These are phyloP conservation scores for Strigamia crassipes DNA, from an alignment of 2,888 invertebrate genomes.

Conservation along the genomic window DNA sequence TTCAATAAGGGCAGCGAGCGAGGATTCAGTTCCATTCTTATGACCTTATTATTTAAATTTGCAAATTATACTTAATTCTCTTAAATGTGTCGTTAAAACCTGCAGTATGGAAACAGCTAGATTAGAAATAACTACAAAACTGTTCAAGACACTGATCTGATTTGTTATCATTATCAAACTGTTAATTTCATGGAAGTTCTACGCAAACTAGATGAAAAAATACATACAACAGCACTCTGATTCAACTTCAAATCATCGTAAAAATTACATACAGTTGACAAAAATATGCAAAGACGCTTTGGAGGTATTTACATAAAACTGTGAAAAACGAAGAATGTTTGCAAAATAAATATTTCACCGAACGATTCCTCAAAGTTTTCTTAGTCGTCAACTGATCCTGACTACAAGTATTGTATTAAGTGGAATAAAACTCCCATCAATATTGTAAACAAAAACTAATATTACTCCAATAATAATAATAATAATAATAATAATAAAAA, in stretches of 20 bases:
- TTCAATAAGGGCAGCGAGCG: constrained; percentile 7
- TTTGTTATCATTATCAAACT: constrained; percentile 9
- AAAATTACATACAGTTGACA: constrained; percentile 38
- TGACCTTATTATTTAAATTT: neutral
- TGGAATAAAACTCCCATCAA: constrained; percentile 13
- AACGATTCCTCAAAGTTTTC: neutral
- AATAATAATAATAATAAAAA: too few relatives aligned
- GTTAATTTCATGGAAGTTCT: constrained; percentile 33
- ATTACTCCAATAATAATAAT: neutral
- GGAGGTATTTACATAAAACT: constrained; percentile 36
- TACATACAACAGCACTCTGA: constrained; percentile 25
- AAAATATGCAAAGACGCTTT: constrained; percentile 28
- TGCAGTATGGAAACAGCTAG: constrained; percentile 18
- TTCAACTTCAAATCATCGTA: constrained; percentile 17
- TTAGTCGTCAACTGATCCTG: constrained; percentile 13
- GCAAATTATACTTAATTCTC: constrained; percentile 13
- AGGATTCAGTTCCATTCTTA: constrained; percentile 29
- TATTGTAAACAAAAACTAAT: neutral
- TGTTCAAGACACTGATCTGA: constrained; percentile 25
- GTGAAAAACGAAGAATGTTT: constrained; percentile 25
- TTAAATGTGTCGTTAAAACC: constrained; percentile 18
- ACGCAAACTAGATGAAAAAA: constrained; percentile 37
- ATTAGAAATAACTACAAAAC: constrained; percentile 23
- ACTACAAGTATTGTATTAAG: constrained; percentile 10
- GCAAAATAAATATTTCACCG: constrained; percentile 1